Base-by-base conservation (phyloP, 2,113 vertebrate genomes). In the Hyperoodon ampullatus region DNA sequence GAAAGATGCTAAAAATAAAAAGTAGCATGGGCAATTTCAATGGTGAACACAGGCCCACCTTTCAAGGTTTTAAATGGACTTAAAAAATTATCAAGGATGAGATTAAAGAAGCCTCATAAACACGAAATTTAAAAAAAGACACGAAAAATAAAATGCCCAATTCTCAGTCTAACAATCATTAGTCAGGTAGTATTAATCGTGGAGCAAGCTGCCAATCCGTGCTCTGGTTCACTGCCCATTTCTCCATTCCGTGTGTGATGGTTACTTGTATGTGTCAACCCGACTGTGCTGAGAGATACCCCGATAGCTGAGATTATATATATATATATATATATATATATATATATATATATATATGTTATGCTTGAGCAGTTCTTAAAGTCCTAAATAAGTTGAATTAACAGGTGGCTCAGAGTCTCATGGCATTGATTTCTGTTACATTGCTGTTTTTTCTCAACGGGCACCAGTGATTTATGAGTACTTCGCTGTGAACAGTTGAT, bases 151-250 rank as follows among this genome's bases (percentile, higher is more conserved):
- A 68, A 55, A 44, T 0, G 2, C 30, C 3, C 4, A 8, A 2
- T 70, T 50, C 33, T 61, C 21, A 53, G 8, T n/a, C 6, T 21
- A 39, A 30, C 4, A 8, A 18, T n/a, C 23, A 21, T 18, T 1
- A 18, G 0, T 28, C 26, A 26, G 33, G 14, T 23, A 0, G 2
- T 26, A 39, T 7, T 39, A 26, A 50, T 3, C 33, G 33, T 0
- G 3, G 4, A 2, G 5, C 3, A 1, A 12, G 39, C 0, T 3
- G 0, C 26, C 15, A 3, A 26, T 53, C 16, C 1, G 19, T 2
- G 6, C 61, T 47, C 2, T 1, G 35, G 50, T 4, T 3, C 6
- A 6, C 5, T 3, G 16, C 9, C 47, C 24, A 2, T 33, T 11
- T 61, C 55, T 39, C 61, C 16, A 7, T 30, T 30, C 19, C 9